A percentile compares a stretch with the other conserved stretches of the same genome.
Evolutionary conservation across 1,140 invertebrate species (phyloP).

Genomic region (Pogonus chalceus): DNA sequence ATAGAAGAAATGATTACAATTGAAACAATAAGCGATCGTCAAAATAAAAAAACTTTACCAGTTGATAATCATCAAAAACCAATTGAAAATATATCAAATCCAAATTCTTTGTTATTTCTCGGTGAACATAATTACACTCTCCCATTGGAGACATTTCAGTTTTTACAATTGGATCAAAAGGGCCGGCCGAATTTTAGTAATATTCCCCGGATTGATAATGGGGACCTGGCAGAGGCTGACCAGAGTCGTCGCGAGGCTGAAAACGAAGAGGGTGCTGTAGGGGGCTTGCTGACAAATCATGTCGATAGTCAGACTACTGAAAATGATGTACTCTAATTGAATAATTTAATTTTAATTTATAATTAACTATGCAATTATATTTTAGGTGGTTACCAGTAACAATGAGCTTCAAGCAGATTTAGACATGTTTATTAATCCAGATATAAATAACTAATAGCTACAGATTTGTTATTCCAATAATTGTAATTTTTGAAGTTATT

Average conservation of each 20-base stretch:
- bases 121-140: background rate
- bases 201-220: constrained; percentile 25
- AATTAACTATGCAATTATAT: background rate
- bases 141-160: background rate
- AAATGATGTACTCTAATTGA: background rate
- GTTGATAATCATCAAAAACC: background rate
- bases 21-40: background rate
- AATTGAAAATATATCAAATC: background rate
- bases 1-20: background rate
- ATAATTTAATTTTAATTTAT: background rate
- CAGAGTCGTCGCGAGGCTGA: constrained; percentile 24
- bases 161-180: background rate
- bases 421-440: background rate
- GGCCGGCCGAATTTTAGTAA: background rate
- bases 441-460: background rate
- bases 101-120: background rate
- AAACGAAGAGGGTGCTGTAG: constrained; percentile 32
- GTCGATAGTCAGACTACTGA: background rate
- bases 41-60: background rate
- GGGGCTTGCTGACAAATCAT: constrained; percentile 16
- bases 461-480: no score
- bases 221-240: constrained; percentile 33
- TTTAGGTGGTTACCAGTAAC: background rate
- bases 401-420: background rate
- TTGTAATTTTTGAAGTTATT: no score